Evolutionary conservation across 2,888 invertebrate species (phyloP), one percentile per base, ranked within the genome.

Genomic region (Plagodis dolabraria): DNA sequence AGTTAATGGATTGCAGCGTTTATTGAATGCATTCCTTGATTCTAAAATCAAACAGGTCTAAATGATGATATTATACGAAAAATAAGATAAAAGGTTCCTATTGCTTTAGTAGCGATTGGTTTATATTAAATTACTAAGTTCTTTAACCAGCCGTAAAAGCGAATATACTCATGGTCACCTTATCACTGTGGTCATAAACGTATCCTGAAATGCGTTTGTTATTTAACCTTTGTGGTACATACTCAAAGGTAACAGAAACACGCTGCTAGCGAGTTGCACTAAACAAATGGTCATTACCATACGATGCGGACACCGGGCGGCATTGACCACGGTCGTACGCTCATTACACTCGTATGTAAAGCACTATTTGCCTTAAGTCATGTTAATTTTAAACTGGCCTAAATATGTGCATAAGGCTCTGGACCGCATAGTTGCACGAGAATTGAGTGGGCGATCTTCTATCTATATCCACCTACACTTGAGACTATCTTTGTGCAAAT

Each of bases 261-360:
- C 63, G 67, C 55, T 66, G 68, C 52, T 61, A 61, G 60, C 64
- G 59, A 64, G 59, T 60, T 72, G 70, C 68, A 64, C 74, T 68
- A 71, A 74, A 77, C 73, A 80, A 76, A 76, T 76, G 76, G 77
- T 81, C 78, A 86, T 85, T 86, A 83, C 72, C 85, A 86, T 87
- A 82, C 72, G 44, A 66, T 67, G 70, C 79, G 74, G 78, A 82
- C 80, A 76, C 76, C 69, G 60, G 77, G 65, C 76, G 82, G 75
- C 85, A 87, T 85, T 87, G 85, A 84, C 80, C 83, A 85, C 82
- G 83, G 85, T 76, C 79, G 70, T 72, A 70, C 48, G 65, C 67
- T 69, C 70, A 74, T 70, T 66, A 70, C 72, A 73, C 64, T 64
- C 71, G 73, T 64, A 67, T 69, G 65, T 65, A 70, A 70, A 67